phyloP scores from a whole-genome alignment of 1,140 invertebrate species.

The Drosophila triauraria region DNA sequence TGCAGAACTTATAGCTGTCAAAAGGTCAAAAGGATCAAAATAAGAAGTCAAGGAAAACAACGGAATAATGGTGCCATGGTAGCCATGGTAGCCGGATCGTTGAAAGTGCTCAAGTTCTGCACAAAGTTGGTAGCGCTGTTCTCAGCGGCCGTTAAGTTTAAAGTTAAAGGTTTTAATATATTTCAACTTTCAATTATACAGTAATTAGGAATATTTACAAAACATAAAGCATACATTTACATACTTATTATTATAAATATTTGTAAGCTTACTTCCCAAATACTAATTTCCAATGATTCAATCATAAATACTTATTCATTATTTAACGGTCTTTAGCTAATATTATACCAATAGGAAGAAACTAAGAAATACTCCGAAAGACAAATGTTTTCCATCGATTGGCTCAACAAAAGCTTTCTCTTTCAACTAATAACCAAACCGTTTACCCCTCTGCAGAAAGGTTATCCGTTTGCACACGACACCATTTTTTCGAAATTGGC shows the following conservation, averaged over 20 bases:
- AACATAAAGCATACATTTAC: too few relatives aligned
- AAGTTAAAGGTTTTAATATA: background rate
- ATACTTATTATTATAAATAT: too few relatives aligned
- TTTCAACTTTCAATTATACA: background rate
- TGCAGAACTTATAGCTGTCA: too few relatives aligned
- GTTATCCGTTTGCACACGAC: conserved; percentile 58
- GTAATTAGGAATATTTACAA: too few relatives aligned
- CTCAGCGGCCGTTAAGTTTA: background rate
- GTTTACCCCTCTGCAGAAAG: conserved; percentile 52
- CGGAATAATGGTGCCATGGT: background rate
- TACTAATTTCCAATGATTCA: too few relatives aligned
- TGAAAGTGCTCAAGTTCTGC: background rate
- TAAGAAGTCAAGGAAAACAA: too few relatives aligned
- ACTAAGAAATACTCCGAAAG: background rate
- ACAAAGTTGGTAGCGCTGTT: background rate
- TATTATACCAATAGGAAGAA: background rate
- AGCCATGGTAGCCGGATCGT: too few relatives aligned
- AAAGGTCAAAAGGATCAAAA: too few relatives aligned
- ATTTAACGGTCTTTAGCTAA: background rate
- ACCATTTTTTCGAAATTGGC: conserved; percentile 66
- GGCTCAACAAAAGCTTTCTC: conserved; percentile 31
- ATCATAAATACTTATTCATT: too few relatives aligned
- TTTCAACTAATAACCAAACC: conserved; percentile 56
- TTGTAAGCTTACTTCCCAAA: too few relatives aligned
- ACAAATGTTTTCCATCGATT: background rate